phyloP scores from a whole-genome alignment of 1,140 invertebrate genomes.

The Drosophila suzukii region DNA sequence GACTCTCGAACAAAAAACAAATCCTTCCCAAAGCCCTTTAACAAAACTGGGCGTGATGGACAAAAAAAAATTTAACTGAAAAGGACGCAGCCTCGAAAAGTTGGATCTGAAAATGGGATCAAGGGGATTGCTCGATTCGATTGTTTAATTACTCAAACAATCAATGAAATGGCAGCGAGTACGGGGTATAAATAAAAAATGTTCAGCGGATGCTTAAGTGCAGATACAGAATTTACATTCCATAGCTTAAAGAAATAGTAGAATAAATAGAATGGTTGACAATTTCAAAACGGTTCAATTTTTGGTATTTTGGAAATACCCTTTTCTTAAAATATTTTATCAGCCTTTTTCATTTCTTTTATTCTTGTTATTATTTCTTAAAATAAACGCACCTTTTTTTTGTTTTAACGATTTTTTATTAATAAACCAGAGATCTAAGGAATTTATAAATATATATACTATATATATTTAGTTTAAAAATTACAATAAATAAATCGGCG shows the following conservation, averaged over 20 bases:
- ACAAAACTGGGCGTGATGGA: constrained; percentile 1
- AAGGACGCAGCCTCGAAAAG: constrained; percentile 42
- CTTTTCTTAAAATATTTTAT: too few relatives aligned
- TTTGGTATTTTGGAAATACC: too few relatives aligned
- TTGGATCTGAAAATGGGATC: constrained; percentile 39
- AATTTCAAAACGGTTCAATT: neutral
- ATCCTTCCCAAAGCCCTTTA: constrained; percentile 20
- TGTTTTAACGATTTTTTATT: too few relatives aligned
- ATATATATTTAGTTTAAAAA: too few relatives aligned
- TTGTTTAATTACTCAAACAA: constrained; percentile 49
- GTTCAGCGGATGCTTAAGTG: neutral
- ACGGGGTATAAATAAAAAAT: neutral
- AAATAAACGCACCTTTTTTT: too few relatives aligned
- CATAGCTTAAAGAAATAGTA: neutral
- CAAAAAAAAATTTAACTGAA: constrained; percentile 13
- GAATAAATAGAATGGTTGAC: neutral
- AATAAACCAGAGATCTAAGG: too few relatives aligned
- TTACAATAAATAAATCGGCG: neutral
- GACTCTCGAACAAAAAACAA: constrained; percentile 11
- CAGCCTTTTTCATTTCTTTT: too few relatives aligned
- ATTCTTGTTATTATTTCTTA: too few relatives aligned
- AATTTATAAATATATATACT: too few relatives aligned
- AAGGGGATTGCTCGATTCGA: constrained; percentile 38
- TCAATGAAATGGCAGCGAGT: constrained; percentile 6
- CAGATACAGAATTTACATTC: neutral